Percentiles rank a stretch among this genome's conserved stretches.
phyloP scores from a whole-genome alignment of 2,797 vertebrate genomes.

The Coccyzus lansbergi region DNA sequence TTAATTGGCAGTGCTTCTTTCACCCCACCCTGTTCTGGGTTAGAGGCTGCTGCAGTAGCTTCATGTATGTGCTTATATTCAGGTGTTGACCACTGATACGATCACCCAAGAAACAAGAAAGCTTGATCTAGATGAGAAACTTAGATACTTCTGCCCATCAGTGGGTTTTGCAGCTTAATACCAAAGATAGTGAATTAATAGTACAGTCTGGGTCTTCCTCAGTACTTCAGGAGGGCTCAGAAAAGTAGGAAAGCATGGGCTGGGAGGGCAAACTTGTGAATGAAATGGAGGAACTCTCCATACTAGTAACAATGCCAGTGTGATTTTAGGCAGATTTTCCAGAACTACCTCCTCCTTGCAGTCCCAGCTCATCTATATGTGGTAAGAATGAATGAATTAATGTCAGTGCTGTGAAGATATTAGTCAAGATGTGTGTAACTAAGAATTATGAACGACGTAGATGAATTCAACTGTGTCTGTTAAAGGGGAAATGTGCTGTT shows the following conservation, averaged over 20 bases:
- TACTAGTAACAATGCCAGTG: neutral
- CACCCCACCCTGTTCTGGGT: neutral
- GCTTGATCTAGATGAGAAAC: neutral
- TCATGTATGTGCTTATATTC: neutral
- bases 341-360: neutral
- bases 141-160: neutral
- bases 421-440: neutral
- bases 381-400: neutral
- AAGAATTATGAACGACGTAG: neutral
- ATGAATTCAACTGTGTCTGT: neutral
- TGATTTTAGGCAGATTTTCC: neutral
- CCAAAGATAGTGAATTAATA: neutral
- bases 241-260: neutral
- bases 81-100: neutral
- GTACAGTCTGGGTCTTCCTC: neutral
- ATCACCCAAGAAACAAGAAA: neutral
- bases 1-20: conserved; percentile 46
- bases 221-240: neutral
- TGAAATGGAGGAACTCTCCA: neutral
- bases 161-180: neutral
- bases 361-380: neutral
- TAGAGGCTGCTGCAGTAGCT: neutral
- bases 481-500: conserved; percentile 12
- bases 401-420: neutral
- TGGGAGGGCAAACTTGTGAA: neutral